These are phyloP conservation scores for Chaetogeoica ovagalla DNA, from an alignment of 2,888 invertebrate species.

Conservation along the genomic window DNA sequence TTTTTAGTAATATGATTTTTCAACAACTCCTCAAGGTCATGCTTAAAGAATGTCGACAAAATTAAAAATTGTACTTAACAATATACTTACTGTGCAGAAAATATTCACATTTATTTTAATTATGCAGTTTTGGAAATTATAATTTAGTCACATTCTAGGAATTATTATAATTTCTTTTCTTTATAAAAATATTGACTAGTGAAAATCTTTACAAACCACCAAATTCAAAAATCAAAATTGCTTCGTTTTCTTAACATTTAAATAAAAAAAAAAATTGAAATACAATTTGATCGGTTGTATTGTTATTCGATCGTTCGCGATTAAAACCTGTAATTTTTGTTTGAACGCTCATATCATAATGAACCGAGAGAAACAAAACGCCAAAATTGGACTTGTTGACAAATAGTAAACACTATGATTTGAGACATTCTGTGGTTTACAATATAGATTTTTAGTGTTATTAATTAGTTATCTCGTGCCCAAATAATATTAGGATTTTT, in stretches of 20 bases:
- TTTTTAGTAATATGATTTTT: constrained; percentile 29
- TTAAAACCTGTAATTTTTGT: no score
- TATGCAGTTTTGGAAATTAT: constrained; percentile 7
- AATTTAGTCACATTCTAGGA: not conserved
- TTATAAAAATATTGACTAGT: not conserved
- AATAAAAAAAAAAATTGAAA: no score
- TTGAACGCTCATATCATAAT: no score
- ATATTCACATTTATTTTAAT: not conserved
- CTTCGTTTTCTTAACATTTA: no score
- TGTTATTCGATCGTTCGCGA: no score
- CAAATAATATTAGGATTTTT: not conserved
- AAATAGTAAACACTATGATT: not conserved
- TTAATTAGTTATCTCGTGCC: not conserved
- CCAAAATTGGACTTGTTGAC: no score
- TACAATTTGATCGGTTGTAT: no score
- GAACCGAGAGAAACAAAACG: no score
- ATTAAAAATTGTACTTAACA: no score
- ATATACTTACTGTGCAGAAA: not conserved
- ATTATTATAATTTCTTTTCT: not conserved
- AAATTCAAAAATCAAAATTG: no score
- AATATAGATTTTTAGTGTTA: constrained; percentile 3
- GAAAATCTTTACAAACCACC: no score
- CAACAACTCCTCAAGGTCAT: not conserved
- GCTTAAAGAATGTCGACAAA: not conserved
- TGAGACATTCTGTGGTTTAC: not conserved